Conservation (phyloP, 2,113 vertebrate species). For the Tyrannus savana region DNA sequence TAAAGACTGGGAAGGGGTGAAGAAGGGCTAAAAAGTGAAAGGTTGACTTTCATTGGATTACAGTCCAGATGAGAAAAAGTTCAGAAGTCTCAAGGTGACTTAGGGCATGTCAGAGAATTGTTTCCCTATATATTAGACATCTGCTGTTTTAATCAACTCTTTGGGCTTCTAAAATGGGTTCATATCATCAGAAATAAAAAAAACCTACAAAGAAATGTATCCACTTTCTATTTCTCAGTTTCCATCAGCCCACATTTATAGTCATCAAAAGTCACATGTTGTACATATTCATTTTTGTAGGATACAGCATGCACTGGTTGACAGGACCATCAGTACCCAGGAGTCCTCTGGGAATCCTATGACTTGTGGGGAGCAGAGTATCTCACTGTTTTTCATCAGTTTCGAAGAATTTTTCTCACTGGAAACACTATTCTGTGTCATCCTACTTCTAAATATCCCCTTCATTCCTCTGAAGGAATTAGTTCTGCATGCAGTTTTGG, state of each 20-base stretch:
- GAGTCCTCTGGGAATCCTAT: background rate
- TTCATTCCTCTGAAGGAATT: background rate
- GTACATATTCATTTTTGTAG: background rate
- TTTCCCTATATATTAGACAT: background rate
- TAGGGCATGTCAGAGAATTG: background rate
- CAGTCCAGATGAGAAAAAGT: background rate
- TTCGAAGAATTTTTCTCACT: background rate
- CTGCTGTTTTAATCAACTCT: background rate
- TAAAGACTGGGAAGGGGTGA: background rate
- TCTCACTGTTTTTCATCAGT: background rate
- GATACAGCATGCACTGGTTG: background rate
- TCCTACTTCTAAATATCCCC: background rate
- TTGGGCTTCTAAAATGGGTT: background rate
- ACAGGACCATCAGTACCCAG: background rate
- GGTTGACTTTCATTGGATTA: background rate
- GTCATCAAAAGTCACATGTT: background rate
- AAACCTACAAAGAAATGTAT: background rate
- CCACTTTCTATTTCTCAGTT: background rate
- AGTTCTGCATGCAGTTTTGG: background rate
- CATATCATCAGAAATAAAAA: background rate
- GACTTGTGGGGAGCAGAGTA: background rate
- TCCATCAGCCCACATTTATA: background rate
- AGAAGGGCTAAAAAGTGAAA: background rate
- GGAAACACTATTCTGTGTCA: background rate
- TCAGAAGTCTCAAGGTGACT: background rate